Evolutionary conservation across 2,113 vertebrate genomes (phyloP).

Genomic region (Neopipo cinnamomea): DNA sequence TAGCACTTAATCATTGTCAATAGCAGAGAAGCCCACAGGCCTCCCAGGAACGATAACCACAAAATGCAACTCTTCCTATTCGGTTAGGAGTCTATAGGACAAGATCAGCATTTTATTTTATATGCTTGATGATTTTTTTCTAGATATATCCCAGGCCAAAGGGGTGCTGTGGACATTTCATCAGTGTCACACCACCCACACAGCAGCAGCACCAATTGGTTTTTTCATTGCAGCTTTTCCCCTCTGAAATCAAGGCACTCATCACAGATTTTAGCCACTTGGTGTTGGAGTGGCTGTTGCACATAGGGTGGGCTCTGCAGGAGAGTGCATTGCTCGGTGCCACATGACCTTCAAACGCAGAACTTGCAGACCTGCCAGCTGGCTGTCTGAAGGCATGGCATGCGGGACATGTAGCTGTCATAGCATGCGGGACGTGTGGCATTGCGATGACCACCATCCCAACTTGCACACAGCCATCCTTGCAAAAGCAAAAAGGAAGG

Average conservation of each 20-base stretch:
- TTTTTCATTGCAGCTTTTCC: neutral
- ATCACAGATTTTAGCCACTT: neutral
- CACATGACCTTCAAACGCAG: neutral
- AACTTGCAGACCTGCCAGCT: neutral
- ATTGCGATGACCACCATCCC: neutral
- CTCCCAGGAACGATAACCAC: neutral
- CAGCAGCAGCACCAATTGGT: neutral
- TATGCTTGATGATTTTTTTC: neutral
- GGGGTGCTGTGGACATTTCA: neutral
- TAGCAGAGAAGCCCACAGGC: neutral
- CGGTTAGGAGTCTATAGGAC: neutral
- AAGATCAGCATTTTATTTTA: neutral
- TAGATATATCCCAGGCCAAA: neutral
- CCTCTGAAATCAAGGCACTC: neutral
- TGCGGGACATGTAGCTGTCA: neutral
- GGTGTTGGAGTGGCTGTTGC: neutral
- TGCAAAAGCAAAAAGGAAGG: neutral
- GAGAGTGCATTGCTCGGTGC: accelerated
- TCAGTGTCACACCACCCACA: neutral
- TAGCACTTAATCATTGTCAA: neutral
- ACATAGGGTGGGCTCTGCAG: neutral
- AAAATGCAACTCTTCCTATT: neutral
- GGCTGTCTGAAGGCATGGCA: neutral
- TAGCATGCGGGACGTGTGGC: neutral
- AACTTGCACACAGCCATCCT: neutral